A percentile compares a stretch with the other conserved stretches of the same genome.
Conservation (phyloP, 2,797 vertebrate species). For the Falco berigora region DNA sequence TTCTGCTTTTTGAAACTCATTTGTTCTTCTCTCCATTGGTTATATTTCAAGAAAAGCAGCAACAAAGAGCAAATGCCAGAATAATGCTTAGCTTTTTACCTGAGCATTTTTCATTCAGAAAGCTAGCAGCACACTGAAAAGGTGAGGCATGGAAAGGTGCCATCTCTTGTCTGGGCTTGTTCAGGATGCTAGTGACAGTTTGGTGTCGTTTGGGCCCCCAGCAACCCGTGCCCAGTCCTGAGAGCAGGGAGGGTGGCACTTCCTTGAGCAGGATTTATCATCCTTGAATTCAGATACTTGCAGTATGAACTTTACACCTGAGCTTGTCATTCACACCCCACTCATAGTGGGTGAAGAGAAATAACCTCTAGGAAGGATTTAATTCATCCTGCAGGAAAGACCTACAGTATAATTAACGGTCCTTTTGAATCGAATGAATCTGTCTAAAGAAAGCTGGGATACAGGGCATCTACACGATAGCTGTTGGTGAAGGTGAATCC, state of each 20-base stretch:
- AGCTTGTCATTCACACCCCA: not conserved
- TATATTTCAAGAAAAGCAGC: not conserved
- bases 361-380: not conserved
- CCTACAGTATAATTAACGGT: not conserved
- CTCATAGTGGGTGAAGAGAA: not conserved
- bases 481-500: not conserved
- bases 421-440: not conserved
- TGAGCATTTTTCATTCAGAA: not conserved
- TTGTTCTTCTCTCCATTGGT: not conserved
- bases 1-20: not conserved
- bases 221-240: not conserved
- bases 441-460: not conserved
- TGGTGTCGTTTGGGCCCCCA: not conserved
- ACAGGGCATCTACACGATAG: fast-evolving
- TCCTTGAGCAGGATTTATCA: not conserved
- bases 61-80: not conserved
- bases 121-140: not conserved
- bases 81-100: not conserved
- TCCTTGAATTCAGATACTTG: not conserved
- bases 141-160: not conserved
- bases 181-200: not conserved
- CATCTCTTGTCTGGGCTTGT: not conserved
- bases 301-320: not conserved
- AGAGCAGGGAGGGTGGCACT: not conserved
- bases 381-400: not conserved